A percentile compares a stretch with the other conserved stretches of the same genome.
phyloP scores from a whole-genome alignment of 2,113 vertebrate genomes.

The Neofelis nebulosa region DNA sequence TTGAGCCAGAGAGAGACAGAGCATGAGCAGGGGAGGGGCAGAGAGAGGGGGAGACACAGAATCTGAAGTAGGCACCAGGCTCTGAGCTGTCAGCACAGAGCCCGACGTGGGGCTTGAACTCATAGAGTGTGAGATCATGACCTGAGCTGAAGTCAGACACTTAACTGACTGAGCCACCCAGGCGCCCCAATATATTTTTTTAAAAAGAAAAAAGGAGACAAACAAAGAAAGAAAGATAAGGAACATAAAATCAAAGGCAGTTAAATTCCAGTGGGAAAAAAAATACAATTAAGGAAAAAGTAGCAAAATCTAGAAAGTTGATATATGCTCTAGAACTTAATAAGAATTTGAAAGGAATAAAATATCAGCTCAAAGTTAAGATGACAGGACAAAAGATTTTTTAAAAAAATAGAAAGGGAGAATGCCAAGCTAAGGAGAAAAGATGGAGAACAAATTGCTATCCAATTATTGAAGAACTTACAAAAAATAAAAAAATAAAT shows the following conservation, averaged over 20 bases:
- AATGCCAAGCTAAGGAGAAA: not conserved
- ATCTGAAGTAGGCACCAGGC: too few relatives aligned
- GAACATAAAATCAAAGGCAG: not conserved
- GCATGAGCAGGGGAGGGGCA: too few relatives aligned
- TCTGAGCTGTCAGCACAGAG: too few relatives aligned
- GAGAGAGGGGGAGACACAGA: too few relatives aligned
- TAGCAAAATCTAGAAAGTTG: not conserved
- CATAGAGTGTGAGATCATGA: too few relatives aligned
- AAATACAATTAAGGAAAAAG: not conserved
- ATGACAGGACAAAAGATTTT: not conserved
- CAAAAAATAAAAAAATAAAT: not conserved
- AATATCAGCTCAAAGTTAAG: not conserved
- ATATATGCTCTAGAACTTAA: not conserved
- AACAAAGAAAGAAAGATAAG: not conserved
- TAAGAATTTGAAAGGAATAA: not conserved
- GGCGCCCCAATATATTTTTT: not conserved
- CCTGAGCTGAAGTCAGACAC: too few relatives aligned
- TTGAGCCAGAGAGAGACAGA: too few relatives aligned
- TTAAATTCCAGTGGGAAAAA: not conserved
- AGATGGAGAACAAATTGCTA: not conserved
- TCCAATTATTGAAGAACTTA: not conserved
- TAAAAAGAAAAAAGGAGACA: not conserved
- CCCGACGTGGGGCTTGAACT: too few relatives aligned
- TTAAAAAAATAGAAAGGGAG: not conserved
- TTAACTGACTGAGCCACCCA: too few relatives aligned